Base-by-base conservation (phyloP, 2,888 invertebrate species). In the Octodonta nipae region DNA sequence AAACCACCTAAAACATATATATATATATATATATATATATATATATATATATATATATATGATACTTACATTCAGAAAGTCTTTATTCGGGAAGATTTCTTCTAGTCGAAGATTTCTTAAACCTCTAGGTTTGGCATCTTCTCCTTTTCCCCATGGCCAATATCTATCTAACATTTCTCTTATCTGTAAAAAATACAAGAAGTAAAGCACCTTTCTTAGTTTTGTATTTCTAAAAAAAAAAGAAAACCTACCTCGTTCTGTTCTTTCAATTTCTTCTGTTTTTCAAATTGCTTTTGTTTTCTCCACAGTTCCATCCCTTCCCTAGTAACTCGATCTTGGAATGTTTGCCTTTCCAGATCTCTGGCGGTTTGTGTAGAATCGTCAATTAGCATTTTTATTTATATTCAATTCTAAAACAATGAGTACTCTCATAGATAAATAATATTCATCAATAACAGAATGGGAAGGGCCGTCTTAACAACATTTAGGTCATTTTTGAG, bases 61-160 rank as follows among this genome's bases (percentile, higher is more conserved):
- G 3, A 11, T 6, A 44, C 52, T 56, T 57, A 68, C 68, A 50
- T 64, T 64, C 44, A 60, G 52, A 30, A 63, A 71, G 43, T 77
- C 76, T 35, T 56, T 52, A 30, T 56, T 47, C 1, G 78, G 77
- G 52, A 71, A 74, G 35, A 78, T 64, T 34, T 75, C 79, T 30
- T 73, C 70, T 36, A 73, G 63, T 27, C 74, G 70, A 15, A 83
- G 67, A 51, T 83, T 77, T 47, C 73, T 70, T 51, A 77, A 74
- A 12, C 82, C 71, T 34, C 60, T 43, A 4, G 59, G 57, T 46
- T 55, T 54, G 14, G 45, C 45, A 17, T 51, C 44, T 5, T 10
- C 39, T 1, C 37, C 37, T 36, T 73, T 69, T 3, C 82, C 82
- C 80, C 82, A 85, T 5, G 85, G 84, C 61, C 78, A 78, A 55